Conservation (phyloP, 2,888 invertebrate genomes). For the Vannuccia rotundouncinata region DNA sequence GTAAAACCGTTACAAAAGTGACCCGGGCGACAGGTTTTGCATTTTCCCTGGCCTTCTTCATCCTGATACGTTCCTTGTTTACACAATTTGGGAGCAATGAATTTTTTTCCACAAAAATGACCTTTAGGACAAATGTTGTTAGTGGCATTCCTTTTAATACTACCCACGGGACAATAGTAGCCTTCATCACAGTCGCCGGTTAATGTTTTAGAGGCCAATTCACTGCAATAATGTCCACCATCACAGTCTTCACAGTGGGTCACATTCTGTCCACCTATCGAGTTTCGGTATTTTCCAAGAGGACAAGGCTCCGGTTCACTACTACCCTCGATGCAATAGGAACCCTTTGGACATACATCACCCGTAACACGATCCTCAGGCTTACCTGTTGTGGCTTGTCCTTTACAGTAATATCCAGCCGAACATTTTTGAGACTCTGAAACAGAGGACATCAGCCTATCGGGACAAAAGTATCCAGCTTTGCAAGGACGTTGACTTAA, state of each 20-base stretch:
- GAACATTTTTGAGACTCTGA: slow-evolving; percentile 42
- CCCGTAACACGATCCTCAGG: slow-evolving; percentile 50
- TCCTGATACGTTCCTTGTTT: slow-evolving; percentile 50
- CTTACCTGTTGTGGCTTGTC: slow-evolving; percentile 44
- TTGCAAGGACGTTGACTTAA: not conserved
- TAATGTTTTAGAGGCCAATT: slow-evolving; percentile 44
- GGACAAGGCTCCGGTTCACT: slow-evolving; percentile 46
- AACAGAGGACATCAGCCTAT: not conserved
- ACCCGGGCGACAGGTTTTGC: not conserved
- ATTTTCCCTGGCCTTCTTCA: slow-evolving; percentile 43
- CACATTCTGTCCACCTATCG: slow-evolving; percentile 48
- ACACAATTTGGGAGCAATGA: slow-evolving; percentile 46
- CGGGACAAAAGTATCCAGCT: slow-evolving; percentile 47
- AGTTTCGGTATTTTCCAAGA: slow-evolving; percentile 46
- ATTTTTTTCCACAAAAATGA: slow-evolving; percentile 45
- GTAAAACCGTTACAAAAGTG: not conserved
- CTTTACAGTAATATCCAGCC: slow-evolving; percentile 49
- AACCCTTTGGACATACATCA: slow-evolving; percentile 52
- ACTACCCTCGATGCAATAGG: slow-evolving; percentile 50
- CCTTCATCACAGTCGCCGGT: slow-evolving; percentile 42
- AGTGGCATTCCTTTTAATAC: not conserved
- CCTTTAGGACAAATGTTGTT: not conserved
- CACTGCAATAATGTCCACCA: slow-evolving; percentile 52
- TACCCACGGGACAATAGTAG: slow-evolving; percentile 42
- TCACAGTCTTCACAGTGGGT: slow-evolving; percentile 48